A percentile compares a stretch with the other conserved stretches of the same genome.
Conservation (phyloP, 2,113 vertebrate species). For the Chaenogobius annularis region DNA sequence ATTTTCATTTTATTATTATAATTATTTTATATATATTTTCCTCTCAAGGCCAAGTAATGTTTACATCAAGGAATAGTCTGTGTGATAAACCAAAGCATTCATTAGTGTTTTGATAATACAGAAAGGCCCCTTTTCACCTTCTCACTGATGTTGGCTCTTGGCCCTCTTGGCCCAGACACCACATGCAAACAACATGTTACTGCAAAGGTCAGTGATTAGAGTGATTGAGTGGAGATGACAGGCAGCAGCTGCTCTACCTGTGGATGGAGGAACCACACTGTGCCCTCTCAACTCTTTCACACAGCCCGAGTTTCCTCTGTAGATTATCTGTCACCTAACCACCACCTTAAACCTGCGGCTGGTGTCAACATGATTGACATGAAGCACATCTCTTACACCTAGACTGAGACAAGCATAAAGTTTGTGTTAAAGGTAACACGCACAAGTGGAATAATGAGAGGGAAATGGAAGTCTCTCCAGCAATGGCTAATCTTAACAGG, state of each 20-base stretch:
- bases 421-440: conserved; percentile 45
- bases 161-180: conserved; percentile 30
- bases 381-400: conserved; percentile 50
- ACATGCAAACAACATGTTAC: conserved; percentile 64
- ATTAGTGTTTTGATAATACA: background rate
- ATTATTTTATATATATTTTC: background rate
- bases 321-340: conserved; percentile 57
- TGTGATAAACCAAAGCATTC: background rate
- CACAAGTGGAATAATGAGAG: conserved; percentile 70
- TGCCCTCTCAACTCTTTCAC: conserved; percentile 20
- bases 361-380: conserved; percentile 60
- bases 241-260: conserved; percentile 73
- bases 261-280: conserved; percentile 60
- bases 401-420: conserved; percentile 37
- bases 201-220: conserved; percentile 70
- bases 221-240: conserved; percentile 69
- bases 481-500: conserved; percentile 75
- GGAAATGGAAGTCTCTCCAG: conserved; percentile 73
- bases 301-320: conserved; percentile 33
- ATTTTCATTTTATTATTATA: too few species aligned
- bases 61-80: background rate
- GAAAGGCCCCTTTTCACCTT: conserved; percentile 1
- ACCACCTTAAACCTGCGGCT: conserved; percentile 43
- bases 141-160: conserved; percentile 43
- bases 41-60: background rate